phyloP scores from a whole-genome alignment of 2,797 vertebrate species.

The Alfaro cultratus region DNA sequence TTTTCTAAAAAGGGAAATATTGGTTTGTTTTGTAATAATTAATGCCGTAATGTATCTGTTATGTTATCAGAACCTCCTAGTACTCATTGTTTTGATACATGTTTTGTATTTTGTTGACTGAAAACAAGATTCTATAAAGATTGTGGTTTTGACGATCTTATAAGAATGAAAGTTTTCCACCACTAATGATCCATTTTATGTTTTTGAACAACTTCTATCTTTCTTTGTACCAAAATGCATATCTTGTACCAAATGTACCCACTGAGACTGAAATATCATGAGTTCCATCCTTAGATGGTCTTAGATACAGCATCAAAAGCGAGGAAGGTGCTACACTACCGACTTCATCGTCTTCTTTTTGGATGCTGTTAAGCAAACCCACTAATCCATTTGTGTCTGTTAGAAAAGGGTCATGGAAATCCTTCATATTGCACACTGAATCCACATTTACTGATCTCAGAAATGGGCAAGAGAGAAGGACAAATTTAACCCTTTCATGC shows the following conservation, averaged over 20 bases:
- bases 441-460: conserved; percentile 16
- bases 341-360: neutral
- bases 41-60: neutral
- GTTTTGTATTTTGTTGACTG: too few relatives aligned
- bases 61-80: neutral
- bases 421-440: conserved; percentile 1
- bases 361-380: neutral
- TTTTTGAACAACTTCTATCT: too few relatives aligned
- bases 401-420: neutral
- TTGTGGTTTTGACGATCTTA: too few relatives aligned
- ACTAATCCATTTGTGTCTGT: too few relatives aligned
- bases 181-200: too few relatives aligned
- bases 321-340: neutral
- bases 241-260: neutral
- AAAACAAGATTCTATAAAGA: too few relatives aligned
- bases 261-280: neutral
- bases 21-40: neutral
- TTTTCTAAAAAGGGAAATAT: neutral
- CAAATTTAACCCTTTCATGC: too few relatives aligned
- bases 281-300: neutral
- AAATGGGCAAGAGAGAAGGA: conserved; percentile 29
- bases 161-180: too few relatives aligned
- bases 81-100: neutral
- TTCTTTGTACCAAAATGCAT: too few relatives aligned
- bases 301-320: neutral